These are phyloP conservation scores for Tupiocoris notatus DNA, from an alignment of 2,888 invertebrate species.

Conservation along the genomic window DNA sequence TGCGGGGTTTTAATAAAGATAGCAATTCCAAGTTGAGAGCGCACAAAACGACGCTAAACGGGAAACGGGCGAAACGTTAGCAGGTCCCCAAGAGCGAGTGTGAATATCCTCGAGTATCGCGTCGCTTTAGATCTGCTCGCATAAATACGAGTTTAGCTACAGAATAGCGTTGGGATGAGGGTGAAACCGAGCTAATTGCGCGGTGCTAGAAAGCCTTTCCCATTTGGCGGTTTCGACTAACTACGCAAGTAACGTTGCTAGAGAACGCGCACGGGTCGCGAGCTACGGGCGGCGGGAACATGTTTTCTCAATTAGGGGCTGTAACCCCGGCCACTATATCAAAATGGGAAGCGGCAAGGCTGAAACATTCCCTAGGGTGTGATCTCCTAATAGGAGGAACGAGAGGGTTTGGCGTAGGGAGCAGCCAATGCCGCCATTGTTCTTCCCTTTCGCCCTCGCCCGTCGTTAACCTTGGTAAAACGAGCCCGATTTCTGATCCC, in stretches of 20 bases:
- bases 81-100: constrained; percentile 12
- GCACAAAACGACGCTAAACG: constrained; percentile 5
- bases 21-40: background rate
- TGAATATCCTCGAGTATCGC: constrained; percentile 25
- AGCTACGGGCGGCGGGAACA: constrained; percentile 17
- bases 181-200: constrained; percentile 31
- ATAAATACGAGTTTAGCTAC: constrained; percentile 38
- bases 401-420: background rate
- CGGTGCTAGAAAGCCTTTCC: constrained; percentile 37
- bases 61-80: constrained; percentile 30
- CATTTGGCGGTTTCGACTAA: constrained; percentile 27
- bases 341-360: constrained; percentile 11
- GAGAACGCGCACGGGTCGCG: background rate
- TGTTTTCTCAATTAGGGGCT: constrained; percentile 39
- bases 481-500: background rate
- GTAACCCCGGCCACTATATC: constrained; percentile 35
- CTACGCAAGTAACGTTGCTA: background rate
- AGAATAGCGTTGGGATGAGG: background rate
- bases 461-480: background rate
- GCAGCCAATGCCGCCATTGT: constrained; percentile 19
- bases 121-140: constrained; percentile 22
- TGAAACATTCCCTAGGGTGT: constrained; percentile 41
- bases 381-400: constrained; percentile 38
- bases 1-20: no score
- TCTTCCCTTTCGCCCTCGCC: background rate